Conservation (phyloP, 1,140 invertebrate genomes). For the Chrysoperla carnea region DNA sequence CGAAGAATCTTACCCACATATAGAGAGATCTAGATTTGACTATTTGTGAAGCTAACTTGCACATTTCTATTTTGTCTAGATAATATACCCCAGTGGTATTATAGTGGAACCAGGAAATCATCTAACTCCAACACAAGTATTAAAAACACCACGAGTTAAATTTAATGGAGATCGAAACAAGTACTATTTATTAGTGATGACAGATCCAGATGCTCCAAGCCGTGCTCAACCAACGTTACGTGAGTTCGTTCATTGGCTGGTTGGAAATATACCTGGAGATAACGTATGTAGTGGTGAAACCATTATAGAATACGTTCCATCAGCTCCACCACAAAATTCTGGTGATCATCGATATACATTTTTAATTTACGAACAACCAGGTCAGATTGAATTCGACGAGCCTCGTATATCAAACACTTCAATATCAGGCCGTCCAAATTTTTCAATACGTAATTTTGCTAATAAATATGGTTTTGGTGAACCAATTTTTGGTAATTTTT, state of each 20-base stretch:
- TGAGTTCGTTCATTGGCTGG: conserved; percentile 51
- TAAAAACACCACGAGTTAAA: conserved; percentile 23
- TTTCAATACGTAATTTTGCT: no score
- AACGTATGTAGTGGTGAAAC: conserved; percentile 40
- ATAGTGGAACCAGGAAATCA: conserved; percentile 31
- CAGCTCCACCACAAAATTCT: conserved; percentile 36
- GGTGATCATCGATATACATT: conserved; percentile 51
- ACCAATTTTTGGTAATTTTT: no score
- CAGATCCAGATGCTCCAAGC: conserved; percentile 47
- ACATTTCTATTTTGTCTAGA: no score
- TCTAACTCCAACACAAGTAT: conserved; percentile 27
- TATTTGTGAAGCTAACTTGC: no score
- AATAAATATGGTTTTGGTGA: no score
- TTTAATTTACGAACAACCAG: conserved; percentile 39
- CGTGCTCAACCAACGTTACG: conserved; percentile 30
- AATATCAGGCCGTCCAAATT: no score
- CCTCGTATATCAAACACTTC: no score
- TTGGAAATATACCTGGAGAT: conserved; percentile 50
- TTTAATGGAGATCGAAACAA: conserved; percentile 28
- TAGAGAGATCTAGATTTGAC: no score
- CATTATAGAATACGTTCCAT: conserved; percentile 41
- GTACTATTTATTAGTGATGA: conserved; percentile 41
- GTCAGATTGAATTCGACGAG: background rate
- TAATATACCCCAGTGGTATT: conserved; percentile 8
- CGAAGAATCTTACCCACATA: no score